Percentiles rank a stretch among this genome's conserved stretches.
Conservation (phyloP, 2,888 invertebrate genomes). For the Teleogryllus oceanicus region DNA sequence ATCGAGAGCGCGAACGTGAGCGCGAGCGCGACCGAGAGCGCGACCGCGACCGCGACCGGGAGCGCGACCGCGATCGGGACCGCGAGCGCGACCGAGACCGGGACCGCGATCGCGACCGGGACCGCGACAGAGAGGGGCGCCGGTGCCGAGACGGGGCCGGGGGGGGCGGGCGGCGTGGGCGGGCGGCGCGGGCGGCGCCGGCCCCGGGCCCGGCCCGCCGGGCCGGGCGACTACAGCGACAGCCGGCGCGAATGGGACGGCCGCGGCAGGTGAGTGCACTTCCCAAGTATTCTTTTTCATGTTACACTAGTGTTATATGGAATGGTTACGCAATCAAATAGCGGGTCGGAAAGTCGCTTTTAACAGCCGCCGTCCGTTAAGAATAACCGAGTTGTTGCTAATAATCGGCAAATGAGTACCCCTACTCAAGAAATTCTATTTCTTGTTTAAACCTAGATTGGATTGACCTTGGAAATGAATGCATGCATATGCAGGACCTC, state of each 20-base stretch:
- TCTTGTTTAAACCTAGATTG: no score
- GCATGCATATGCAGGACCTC: no score
- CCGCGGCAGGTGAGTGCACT: constrained; percentile 34
- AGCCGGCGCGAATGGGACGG: constrained; percentile 39
- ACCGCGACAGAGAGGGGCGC: neutral
- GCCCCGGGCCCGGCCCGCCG: constrained; percentile 40
- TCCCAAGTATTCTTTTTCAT: neutral
- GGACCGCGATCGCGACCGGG: constrained; percentile 27
- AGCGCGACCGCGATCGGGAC: constrained; percentile 24
- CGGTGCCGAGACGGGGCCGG: constrained; percentile 27
- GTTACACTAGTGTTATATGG: neutral
- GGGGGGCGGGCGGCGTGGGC: constrained; percentile 41
- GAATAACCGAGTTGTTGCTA: no score
- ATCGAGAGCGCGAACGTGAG: neutral
- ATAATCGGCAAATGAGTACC: no score
- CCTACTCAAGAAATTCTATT: no score
- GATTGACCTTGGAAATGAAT: no score
- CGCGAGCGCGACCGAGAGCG: neutral
- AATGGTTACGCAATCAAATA: no score
- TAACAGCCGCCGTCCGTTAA: no score
- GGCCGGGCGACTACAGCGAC: constrained; percentile 37
- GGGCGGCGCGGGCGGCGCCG: constrained; percentile 37
- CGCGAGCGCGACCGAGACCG: constrained; percentile 24
- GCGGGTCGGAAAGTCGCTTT: no score
- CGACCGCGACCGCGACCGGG: neutral